A percentile compares a stretch with the other conserved stretches of the same genome.
Evolutionary conservation across 2,113 vertebrate species (phyloP).

Genomic region (Regulus satrapa): DNA sequence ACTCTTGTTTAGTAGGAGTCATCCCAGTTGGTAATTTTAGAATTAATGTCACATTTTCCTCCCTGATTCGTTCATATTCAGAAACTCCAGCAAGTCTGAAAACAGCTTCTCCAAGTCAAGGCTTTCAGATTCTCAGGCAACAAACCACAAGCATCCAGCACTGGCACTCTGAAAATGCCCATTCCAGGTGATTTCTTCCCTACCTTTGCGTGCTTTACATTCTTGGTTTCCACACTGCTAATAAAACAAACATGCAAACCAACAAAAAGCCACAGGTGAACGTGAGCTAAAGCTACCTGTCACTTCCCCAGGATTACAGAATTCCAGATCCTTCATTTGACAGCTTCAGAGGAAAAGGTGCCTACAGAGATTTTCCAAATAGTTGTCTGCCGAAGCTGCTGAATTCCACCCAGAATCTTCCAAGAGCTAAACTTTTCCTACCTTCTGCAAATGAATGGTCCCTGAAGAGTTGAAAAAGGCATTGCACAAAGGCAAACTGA

Average conservation of each 20-base stretch:
- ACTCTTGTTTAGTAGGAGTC: background rate
- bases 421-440: background rate
- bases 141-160: background rate
- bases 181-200: background rate
- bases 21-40: background rate
- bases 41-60: background rate
- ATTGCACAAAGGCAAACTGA: background rate
- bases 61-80: background rate
- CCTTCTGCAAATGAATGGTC: background rate
- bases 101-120: background rate
- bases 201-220: background rate
- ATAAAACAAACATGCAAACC: background rate
- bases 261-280: background rate
- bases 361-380: background rate
- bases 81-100: background rate
- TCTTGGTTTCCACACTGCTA: background rate
- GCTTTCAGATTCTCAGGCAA: background rate
- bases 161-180: background rate
- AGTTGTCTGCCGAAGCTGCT: background rate
- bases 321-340: background rate
- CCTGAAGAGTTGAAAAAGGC: constrained; percentile 5
- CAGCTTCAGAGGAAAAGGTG: background rate
- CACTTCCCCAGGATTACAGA: background rate
- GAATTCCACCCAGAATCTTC: background rate
- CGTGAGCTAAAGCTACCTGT: background rate